Evolutionary conservation across 2,888 invertebrate species (phyloP).

Genomic region (Eugnorisma glareosa): DNA sequence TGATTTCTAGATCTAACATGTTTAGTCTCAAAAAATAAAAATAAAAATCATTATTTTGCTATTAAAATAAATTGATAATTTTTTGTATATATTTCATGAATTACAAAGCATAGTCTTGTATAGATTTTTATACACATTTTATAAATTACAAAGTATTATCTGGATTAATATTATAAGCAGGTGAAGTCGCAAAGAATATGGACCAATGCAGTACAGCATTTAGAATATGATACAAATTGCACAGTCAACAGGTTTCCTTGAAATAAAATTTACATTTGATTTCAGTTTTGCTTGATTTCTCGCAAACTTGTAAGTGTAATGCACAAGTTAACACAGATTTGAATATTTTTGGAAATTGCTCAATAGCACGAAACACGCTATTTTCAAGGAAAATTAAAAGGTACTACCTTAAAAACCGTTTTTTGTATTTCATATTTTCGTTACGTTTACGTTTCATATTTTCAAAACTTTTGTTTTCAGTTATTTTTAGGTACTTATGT

Average conservation of each 20-base stretch:
- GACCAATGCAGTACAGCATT: background rate
- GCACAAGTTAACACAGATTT: background rate
- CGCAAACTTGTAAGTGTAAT: constrained; percentile 3
- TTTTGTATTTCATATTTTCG: background rate
- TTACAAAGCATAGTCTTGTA: no score
- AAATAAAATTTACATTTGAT: background rate
- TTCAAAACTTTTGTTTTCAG: background rate
- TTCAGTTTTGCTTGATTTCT: background rate
- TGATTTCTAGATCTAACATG: background rate
- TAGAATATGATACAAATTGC: background rate
- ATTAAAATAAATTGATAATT: background rate
- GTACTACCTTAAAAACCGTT: background rate
- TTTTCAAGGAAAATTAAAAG: background rate
- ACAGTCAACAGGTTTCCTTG: background rate
- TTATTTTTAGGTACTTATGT: background rate
- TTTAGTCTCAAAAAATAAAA: background rate
- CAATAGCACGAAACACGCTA: background rate
- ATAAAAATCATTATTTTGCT: background rate
- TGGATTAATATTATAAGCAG: background rate
- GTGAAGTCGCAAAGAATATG: background rate
- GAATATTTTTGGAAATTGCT: constrained; percentile 1
- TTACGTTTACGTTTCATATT: no score
- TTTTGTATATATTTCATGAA: background rate
- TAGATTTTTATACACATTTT: background rate
- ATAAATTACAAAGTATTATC: background rate